Evolutionary conservation across 2,113 vertebrate species (phyloP).

Genomic region (Podilymbus podiceps): DNA sequence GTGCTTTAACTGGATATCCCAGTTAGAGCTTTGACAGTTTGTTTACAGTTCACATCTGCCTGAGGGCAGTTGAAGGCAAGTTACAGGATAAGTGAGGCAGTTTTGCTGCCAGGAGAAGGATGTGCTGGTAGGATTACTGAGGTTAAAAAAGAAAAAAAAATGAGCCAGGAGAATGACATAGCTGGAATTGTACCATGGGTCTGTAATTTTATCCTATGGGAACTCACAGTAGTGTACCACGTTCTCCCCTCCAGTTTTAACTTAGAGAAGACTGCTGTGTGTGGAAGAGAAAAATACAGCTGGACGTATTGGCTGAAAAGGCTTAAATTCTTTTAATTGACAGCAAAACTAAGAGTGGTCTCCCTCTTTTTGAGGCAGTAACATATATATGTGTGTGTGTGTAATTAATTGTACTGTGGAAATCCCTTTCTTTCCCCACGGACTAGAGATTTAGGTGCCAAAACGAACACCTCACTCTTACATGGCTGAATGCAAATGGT

Average conservation of each 20-base stretch:
- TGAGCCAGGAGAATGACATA: neutral
- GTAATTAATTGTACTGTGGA: neutral
- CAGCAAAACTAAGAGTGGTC: neutral
- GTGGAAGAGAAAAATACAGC: neutral
- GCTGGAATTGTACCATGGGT: neutral
- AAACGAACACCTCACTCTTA: neutral
- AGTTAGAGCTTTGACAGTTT: constrained; percentile 64
- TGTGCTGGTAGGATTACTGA: constrained; percentile 57
- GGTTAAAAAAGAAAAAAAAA: neutral
- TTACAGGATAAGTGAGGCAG: constrained; percentile 52
- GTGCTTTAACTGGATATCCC: constrained; percentile 75
- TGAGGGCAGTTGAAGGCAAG: constrained; percentile 37
- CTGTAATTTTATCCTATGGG: constrained; percentile 12
- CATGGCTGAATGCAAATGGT: neutral
- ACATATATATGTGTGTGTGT: neutral
- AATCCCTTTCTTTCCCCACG: neutral
- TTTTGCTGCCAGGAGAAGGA: constrained; percentile 45
- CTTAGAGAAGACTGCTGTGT: neutral
- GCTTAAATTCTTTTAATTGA: neutral
- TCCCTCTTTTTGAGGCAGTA: neutral
- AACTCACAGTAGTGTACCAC: neutral
- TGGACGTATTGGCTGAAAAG: neutral
- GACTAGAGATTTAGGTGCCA: neutral
- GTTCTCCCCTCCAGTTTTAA: neutral
- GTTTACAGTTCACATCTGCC: constrained; percentile 72